Base-by-base conservation (phyloP, 2,113 vertebrate genomes). In the Psilopogon haemacephalus region DNA sequence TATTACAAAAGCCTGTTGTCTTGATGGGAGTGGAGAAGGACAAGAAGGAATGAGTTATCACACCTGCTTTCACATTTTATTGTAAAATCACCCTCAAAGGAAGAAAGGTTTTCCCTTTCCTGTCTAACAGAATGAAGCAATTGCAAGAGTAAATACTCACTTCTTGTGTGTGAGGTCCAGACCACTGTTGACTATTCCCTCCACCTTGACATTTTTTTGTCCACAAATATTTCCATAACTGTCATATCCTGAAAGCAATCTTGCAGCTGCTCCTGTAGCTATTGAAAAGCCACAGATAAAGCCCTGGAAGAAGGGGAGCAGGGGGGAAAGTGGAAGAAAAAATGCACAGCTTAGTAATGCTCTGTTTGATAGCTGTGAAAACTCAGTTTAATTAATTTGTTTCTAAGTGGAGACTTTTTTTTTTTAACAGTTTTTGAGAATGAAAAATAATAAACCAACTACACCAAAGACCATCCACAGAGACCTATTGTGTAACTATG, bases 151-250 rank as follows among this genome's bases (percentile, higher is more conserved):
- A 73, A 55, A 93, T 97, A 98, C 99, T 98, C 94, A 99, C 99
- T 98, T 99, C 91, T 98, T 98, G 80, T 99, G 97, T 19, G 97
- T 98, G 95, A 99, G 99, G 97, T 99, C 99, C 60, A 99, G 97
- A 52, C 99, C 99, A 92, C 99, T 99, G 93, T 99, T 98, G 82
- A 94, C 85, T 96, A 99, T 97, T 80, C 97, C 98, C 84, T 99
- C 98, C 54, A 99, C 97, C 79, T 98, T 98, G 71, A 98, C 97
- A 85, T 99, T 99, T 97, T 98, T 98, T 85, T 98, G 98, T 73
- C 99, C 99, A 88, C 99, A 99, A 59, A 99, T 99, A 98, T 99
- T 99, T 95, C 99, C 99, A 9, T 99, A 99, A 97, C 99, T 99
- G 98, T 99, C 99, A 91, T 99, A 99, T 89, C 99, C 99, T 24